Evolutionary conservation across 2,797 vertebrate genomes (phyloP).

Genomic region (Tragelaphus oryx): DNA sequence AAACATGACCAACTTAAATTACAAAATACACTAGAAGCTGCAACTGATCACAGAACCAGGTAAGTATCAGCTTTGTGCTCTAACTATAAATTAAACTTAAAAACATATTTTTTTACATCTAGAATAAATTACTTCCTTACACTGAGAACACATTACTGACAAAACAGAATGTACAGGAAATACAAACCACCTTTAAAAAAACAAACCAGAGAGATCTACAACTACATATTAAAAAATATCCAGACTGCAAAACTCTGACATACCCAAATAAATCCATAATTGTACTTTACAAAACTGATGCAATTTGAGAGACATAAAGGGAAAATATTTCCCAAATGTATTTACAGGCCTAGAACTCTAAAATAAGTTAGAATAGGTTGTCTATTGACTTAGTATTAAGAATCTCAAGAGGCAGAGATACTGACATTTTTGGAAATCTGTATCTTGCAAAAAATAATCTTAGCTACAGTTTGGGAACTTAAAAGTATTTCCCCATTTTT

Average conservation of each 20-base stretch:
- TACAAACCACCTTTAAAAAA: slow-evolving; percentile 14
- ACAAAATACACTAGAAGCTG: background rate
- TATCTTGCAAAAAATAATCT: background rate
- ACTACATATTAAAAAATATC: background rate
- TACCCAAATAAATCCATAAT: background rate
- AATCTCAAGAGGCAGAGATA: slow-evolving; percentile 15
- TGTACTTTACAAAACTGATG: background rate
- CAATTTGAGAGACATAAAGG: background rate
- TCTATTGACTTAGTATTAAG: background rate
- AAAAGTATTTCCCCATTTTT: background rate
- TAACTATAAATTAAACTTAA: slow-evolving; percentile 37
- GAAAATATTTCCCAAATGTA: background rate
- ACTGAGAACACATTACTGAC: background rate
- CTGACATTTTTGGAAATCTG: background rate
- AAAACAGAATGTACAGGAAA: slow-evolving; percentile 39
- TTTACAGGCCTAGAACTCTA: background rate
- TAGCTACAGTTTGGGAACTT: slow-evolving; percentile 16
- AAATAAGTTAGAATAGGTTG: background rate
- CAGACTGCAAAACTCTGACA: slow-evolving; percentile 20
- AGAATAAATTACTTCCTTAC: slow-evolving; percentile 25
- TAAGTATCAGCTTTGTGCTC: background rate
- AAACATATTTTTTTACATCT: background rate
- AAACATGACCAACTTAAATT: slow-evolving; percentile 4
- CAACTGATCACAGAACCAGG: background rate
- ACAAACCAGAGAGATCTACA: background rate